phyloP scores from a whole-genome alignment of 2,113 vertebrate species.

The Seriola rivoliana region DNA sequence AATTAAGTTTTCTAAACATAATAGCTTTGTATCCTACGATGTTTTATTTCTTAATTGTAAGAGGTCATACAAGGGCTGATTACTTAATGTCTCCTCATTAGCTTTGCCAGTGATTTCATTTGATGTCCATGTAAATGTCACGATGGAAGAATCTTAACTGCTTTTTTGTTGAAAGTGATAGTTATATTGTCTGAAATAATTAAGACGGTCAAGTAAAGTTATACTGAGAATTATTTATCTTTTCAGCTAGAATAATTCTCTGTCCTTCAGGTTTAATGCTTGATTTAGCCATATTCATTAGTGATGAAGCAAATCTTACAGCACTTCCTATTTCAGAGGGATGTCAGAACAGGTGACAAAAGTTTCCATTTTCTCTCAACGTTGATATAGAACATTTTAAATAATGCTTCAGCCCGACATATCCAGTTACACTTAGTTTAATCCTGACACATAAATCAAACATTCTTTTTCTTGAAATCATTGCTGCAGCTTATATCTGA shows the following conservation, averaged over 20 bases:
- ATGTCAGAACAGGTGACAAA: slow-evolving; percentile 4
- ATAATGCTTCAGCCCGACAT: not conserved
- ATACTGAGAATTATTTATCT: not conserved
- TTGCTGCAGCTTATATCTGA: not conserved
- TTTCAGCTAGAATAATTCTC: not conserved
- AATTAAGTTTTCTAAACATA: not conserved
- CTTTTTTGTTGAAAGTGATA: not conserved
- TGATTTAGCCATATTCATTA: not conserved
- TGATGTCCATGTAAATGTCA: slow-evolving; percentile 16
- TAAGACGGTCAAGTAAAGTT: not conserved
- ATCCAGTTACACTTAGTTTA: not conserved
- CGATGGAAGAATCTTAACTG: not conserved
- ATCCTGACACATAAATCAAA: not conserved
- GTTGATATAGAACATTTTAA: not conserved
- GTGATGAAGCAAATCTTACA: not conserved
- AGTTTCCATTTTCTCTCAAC: not conserved
- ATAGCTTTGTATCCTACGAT: not conserved
- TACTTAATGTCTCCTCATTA: not conserved
- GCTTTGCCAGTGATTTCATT: slow-evolving; percentile 1
- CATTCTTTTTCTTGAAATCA: not conserved
- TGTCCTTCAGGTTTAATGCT: not conserved
- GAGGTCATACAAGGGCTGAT: not conserved
- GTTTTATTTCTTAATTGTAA: not conserved
- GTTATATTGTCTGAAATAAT: not conserved
- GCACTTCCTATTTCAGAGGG: not conserved